Conservation (phyloP, 2,888 invertebrate genomes). For the Amphipyra tragopoginis region DNA sequence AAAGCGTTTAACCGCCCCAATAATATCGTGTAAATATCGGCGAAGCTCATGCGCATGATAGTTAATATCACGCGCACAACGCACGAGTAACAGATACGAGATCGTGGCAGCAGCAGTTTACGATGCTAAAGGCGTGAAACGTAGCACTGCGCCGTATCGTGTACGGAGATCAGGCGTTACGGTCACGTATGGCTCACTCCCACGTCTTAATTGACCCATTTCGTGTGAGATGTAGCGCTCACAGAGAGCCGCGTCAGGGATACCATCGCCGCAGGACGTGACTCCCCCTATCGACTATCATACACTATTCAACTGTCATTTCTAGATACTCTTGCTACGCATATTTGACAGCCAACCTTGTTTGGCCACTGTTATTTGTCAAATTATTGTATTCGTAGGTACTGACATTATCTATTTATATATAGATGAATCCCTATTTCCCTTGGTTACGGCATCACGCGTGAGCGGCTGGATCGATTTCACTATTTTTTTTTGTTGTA, state of each 20-base stretch:
- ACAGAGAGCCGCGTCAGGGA: slow-evolving; percentile 80
- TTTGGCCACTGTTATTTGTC: slow-evolving; percentile 25
- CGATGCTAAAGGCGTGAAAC: slow-evolving; percentile 84
- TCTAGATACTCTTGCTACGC: slow-evolving; percentile 55
- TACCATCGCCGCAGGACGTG: slow-evolving; percentile 87
- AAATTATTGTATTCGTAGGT: slow-evolving; percentile 32
- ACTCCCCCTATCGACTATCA: slow-evolving; percentile 69
- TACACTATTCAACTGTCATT: slow-evolving; percentile 60
- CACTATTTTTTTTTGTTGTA: too few relatives aligned
- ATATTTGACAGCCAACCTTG: slow-evolving; percentile 63
- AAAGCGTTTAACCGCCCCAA: slow-evolving; percentile 38
- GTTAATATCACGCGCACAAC: slow-evolving; percentile 34
- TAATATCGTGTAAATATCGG: slow-evolving; percentile 41
- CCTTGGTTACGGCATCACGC: too few relatives aligned
- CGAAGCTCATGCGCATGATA: slow-evolving; percentile 27
- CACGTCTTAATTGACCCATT: slow-evolving; percentile 90
- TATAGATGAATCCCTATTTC: too few relatives aligned
- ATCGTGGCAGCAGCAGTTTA: slow-evolving; percentile 70
- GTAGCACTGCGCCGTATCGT: slow-evolving; percentile 78
- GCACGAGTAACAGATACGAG: slow-evolving; percentile 61
- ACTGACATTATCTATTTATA: too few relatives aligned
- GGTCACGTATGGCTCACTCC: slow-evolving; percentile 87
- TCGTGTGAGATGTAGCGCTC: slow-evolving; percentile 85
- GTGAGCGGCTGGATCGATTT: too few relatives aligned
- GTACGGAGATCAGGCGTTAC: slow-evolving; percentile 81